Conservation (phyloP, 2,113 vertebrate species). For the Neopipo cinnamomea region DNA sequence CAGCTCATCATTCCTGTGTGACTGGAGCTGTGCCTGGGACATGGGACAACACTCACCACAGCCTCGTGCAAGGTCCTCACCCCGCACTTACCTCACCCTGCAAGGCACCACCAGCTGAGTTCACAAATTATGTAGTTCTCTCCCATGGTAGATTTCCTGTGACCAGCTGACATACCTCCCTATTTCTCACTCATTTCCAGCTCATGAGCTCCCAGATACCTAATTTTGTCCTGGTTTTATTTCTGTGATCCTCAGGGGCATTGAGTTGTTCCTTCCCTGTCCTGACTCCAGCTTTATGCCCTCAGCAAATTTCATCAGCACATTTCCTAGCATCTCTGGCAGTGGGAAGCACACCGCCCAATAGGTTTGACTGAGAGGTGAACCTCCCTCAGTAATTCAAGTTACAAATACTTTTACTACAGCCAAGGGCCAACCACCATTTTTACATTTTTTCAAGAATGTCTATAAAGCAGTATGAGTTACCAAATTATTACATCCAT, state of each 20-base stretch:
- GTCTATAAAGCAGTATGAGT: not conserved
- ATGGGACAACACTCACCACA: not conserved
- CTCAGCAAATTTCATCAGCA: not conserved
- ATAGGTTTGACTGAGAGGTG: not conserved
- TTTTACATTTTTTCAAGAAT: not conserved
- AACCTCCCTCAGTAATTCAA: not conserved
- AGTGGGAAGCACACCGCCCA: not conserved
- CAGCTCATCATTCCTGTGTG: not conserved
- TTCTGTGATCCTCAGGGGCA: not conserved
- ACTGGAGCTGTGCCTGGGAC: too few species aligned
- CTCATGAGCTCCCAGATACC: not conserved
- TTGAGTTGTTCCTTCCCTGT: not conserved
- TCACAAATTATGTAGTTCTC: not conserved
- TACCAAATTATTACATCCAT: not conserved
- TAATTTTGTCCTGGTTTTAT: not conserved
- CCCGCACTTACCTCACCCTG: too few species aligned
- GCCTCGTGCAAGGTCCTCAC: rapidly evolving
- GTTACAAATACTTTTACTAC: not conserved
- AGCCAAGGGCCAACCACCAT: not conserved
- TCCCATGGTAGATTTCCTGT: rapidly evolving
- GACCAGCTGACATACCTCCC: not conserved
- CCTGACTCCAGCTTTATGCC: not conserved
- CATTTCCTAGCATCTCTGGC: not conserved
- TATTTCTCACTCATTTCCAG: not conserved
- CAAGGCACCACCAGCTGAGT: not conserved